A percentile compares a stretch with the other conserved stretches of the same genome.
These are phyloP conservation scores for Drosophila kikkawai DNA, from an alignment of 1,140 invertebrate genomes.

Conservation along the genomic window DNA sequence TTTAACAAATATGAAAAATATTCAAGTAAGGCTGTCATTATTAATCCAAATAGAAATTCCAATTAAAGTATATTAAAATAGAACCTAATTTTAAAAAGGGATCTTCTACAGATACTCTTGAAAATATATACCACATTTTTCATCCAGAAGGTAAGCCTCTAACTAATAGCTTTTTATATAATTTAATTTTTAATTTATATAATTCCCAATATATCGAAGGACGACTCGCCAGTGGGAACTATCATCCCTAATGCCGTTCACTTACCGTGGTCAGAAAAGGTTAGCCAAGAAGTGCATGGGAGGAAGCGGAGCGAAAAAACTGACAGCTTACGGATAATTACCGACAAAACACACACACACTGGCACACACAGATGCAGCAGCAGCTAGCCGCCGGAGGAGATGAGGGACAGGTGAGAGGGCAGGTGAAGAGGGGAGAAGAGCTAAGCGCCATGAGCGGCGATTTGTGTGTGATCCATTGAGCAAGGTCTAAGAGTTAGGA, in stretches of 20 bases:
- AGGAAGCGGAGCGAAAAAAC: slow-evolving; percentile 74
- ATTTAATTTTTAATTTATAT: no score
- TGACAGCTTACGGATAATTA: slow-evolving; percentile 84
- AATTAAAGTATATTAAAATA: background rate
- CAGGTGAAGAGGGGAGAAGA: background rate
- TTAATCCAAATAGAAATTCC: background rate
- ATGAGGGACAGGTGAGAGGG: slow-evolving; percentile 23
- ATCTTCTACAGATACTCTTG: no score
- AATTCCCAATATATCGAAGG: background rate
- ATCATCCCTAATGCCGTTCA: slow-evolving; percentile 16
- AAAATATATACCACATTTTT: background rate
- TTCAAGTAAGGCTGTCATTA: background rate
- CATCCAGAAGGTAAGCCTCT: no score
- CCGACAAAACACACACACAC: slow-evolving; percentile 65
- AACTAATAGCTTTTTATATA: background rate
- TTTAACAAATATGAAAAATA: no score
- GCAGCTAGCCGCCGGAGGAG: slow-evolving; percentile 10
- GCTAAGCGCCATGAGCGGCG: slow-evolving; percentile 65
- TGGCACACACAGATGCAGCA: slow-evolving; percentile 14
- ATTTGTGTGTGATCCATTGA: slow-evolving; percentile 80
- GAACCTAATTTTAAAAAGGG: no score
- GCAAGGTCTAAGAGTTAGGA: slow-evolving; percentile 51
- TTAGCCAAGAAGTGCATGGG: slow-evolving; percentile 36
- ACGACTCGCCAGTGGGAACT: background rate
- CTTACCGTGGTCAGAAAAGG: slow-evolving; percentile 34